Evolutionary conservation across 1,140 invertebrate genomes (phyloP).

Genomic region (Battus philenor): DNA sequence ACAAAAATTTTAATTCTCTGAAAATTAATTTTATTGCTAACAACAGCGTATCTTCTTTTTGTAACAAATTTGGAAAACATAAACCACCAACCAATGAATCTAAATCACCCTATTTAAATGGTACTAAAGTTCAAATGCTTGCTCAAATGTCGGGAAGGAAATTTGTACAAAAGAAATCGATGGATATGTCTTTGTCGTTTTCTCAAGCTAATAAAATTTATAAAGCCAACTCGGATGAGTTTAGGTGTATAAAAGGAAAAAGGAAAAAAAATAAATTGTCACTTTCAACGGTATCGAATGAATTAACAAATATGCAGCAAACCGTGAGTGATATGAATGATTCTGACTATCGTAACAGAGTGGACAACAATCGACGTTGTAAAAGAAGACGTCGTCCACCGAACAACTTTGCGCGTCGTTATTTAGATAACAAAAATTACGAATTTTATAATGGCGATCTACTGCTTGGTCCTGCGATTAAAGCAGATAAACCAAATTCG

Average conservation of each 20-base stretch:
- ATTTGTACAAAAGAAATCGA: slow-evolving; percentile 32
- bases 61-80: slow-evolving; percentile 18
- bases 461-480: slow-evolving; percentile 23
- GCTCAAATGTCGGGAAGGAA: slow-evolving; percentile 41
- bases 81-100: slow-evolving; percentile 21
- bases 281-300: slow-evolving; percentile 50
- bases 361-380: slow-evolving; percentile 22
- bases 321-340: slow-evolving; percentile 62
- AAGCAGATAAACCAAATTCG: not conserved
- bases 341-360: slow-evolving; percentile 40
- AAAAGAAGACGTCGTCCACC: slow-evolving; percentile 33
- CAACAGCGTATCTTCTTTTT: slow-evolving; percentile 20
- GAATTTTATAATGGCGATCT: slow-evolving; percentile 47
- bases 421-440: slow-evolving; percentile 26
- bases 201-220: slow-evolving; percentile 48
- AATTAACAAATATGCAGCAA: slow-evolving; percentile 32
- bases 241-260: slow-evolving; percentile 31
- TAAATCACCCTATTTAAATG: slow-evolving; percentile 39
- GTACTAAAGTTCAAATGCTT: slow-evolving; percentile 36
- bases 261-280: slow-evolving; percentile 52
- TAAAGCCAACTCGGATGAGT: slow-evolving; percentile 58
- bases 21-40: slow-evolving; percentile 28
- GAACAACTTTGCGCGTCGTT: slow-evolving; percentile 25
- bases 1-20: slow-evolving; percentile 17
- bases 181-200: slow-evolving; percentile 41